Conservation (phyloP, 2,113 vertebrate genomes). For the Taxidea taxus region DNA sequence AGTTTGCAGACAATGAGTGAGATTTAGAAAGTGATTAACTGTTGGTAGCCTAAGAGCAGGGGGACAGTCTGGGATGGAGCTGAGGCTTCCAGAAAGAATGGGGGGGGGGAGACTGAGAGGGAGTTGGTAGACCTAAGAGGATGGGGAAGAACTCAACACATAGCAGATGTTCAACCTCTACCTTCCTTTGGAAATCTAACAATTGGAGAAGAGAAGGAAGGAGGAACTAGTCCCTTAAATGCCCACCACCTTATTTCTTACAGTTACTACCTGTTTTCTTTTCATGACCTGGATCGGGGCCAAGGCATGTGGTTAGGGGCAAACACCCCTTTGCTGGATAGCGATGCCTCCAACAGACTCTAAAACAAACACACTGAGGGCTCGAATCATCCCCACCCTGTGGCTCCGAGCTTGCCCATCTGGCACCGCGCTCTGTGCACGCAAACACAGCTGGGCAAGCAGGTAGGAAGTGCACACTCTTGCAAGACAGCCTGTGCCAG, state of each 20-base stretch:
- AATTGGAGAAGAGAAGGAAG: neutral
- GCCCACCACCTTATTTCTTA: neutral
- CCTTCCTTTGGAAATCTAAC: neutral
- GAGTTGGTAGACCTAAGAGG: neutral
- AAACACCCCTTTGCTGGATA: conserved; percentile 44
- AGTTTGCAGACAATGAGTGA: neutral
- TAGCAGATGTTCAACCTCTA: neutral
- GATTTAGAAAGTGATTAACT: neutral
- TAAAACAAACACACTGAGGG: neutral
- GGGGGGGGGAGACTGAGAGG: neutral
- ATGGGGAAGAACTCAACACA: neutral
- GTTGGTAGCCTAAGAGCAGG: neutral
- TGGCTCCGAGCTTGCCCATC: neutral
- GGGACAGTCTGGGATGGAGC: neutral
- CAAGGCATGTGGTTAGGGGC: neutral
- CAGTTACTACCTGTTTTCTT: neutral
- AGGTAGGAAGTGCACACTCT: neutral
- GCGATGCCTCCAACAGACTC: conserved; percentile 17
- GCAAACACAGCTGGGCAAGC: conserved; percentile 37
- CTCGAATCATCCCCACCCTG: neutral
- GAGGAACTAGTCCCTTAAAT: neutral
- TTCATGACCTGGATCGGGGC: neutral
- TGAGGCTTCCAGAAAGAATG: neutral
- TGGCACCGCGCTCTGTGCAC: neutral
- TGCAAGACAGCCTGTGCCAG: neutral